Evolutionary conservation across 2,113 vertebrate genomes (phyloP), one percentile per base, ranked within the genome.

Genomic region (Neotoma lepida): DNA sequence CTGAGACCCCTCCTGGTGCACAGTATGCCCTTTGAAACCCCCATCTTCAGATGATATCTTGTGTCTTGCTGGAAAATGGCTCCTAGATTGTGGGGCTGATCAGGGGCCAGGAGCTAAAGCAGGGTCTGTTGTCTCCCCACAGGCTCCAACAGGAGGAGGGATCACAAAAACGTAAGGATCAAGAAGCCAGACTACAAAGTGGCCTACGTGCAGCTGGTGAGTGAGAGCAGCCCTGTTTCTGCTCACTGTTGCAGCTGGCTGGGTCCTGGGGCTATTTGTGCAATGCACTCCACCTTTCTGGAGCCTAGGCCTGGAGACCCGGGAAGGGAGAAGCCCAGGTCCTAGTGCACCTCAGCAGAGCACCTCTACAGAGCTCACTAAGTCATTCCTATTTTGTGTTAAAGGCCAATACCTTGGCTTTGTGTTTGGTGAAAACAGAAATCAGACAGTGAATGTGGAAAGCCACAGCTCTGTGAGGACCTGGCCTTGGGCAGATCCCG

Each of bases 141-240:
- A 78, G 99, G 99, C 96, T 98, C 98, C 92, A 99, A 98, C 97
- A 99, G 99, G 97, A 99, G 98, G 98, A 98, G 98, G 88, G 99
- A 99, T 95, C 98, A 99, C 95, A 98, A 98, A 86, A 99, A 99
- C 91, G 98, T 99, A 96, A 98, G 98, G 46, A 98, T 99, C 88
- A 99, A 99, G 98, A 97, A 97, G 84, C 99, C 99, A 0, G 99
- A 99, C 97, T 99, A 98, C 98, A 99, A 99, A 98, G 99, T 99
- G 0, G 99, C 99, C 41, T 99, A 99, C 8, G 98, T 99, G 95
- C 99, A 99, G 97, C 98, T 99, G 99, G 99, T 99, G 97, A 99
- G 99, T 98, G 92, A 30, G 18, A 24, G 6, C 24, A 44, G 33
- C 0, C 14, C 28, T 54, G 70, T 22, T 63, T 17, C 35, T 4